Base-by-base conservation (phyloP, 1,140 invertebrate species). In the Euura saliciscinereae region DNA sequence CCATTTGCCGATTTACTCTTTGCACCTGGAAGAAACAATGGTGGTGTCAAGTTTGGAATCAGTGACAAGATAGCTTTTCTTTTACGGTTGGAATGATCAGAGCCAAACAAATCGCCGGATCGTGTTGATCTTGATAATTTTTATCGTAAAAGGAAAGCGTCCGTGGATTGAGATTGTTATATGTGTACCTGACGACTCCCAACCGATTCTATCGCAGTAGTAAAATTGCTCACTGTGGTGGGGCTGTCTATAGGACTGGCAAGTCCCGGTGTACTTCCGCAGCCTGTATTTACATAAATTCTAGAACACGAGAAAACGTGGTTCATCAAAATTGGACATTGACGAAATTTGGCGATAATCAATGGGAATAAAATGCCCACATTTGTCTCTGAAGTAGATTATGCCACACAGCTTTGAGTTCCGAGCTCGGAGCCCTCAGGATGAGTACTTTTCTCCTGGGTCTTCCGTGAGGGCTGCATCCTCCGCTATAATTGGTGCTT, bases 331-430 rank as follows among this genome's bases (percentile, higher is more conserved):
- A 59, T 59, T 59, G 8, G 13, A 4, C 51, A 6, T 8, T 59
- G 6, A 59, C 10, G 13, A 59, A 59, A 28, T 28, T 46, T 5
- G 64, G 46, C 65, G 2, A 45, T 68, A 42, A 42, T 28, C 28
- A 28, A 28, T 28, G 28, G 28, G 28, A 28, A 28, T 28, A 28
- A 28, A 28, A 28, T 28, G 89, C 91, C 92, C 88, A 96, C 94
- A 96, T 95, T 87, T 96, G 95, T 73, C 94, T 88, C 77, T 96
- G 94, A 8, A 96, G 88, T n/a, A 96, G 88, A 79, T 95, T 96
- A 82, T 96, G 94, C 95, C 95, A 96, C 2, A 96, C 94, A 28
- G 94, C 94, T 82, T 96, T 96, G 6, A 95, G 84, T 82, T 96
- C 95, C 59, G 92, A 89, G 1, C 92, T 95, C 0, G 94, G 94